Conservation (phyloP, 2,888 invertebrate species). For the Iselma pallidipennis region DNA sequence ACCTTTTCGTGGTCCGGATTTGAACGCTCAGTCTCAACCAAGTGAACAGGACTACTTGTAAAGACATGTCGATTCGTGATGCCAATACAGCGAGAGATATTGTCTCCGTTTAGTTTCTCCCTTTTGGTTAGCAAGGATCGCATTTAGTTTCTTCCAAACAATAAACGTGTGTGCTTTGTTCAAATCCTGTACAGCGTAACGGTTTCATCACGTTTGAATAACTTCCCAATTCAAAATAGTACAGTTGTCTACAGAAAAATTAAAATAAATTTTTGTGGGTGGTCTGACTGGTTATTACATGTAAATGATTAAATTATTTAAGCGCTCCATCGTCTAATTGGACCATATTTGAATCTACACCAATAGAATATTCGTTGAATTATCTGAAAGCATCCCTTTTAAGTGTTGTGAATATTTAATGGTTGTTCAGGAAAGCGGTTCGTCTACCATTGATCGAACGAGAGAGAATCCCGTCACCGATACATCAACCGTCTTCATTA, state of each 20-base stretch:
- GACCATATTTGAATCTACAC: slow-evolving; percentile 34
- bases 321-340: slow-evolving; percentile 27
- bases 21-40: slow-evolving; percentile 19
- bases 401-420: slow-evolving; percentile 57
- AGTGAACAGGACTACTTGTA: slow-evolving; percentile 8
- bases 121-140: slow-evolving; percentile 12
- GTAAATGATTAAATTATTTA: slow-evolving; percentile 18
- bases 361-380: slow-evolving; percentile 42
- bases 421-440: slow-evolving; percentile 28
- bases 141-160: slow-evolving; percentile 20
- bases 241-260: too few species aligned
- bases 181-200: not conserved
- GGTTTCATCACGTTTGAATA: not conserved
- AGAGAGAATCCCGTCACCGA: not conserved
- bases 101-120: slow-evolving; percentile 13
- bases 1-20: slow-evolving; percentile 20
- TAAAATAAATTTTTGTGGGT: too few species aligned
- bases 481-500: not conserved
- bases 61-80: slow-evolving; percentile 22
- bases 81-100: slow-evolving; percentile 17
- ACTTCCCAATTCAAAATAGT: too few species aligned
- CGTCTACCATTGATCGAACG: slow-evolving; percentile 27
- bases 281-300: too few species aligned
- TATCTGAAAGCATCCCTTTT: slow-evolving; percentile 55
- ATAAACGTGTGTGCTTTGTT: slow-evolving; percentile 8